These are phyloP conservation scores for Ceyx cyanopectus DNA, from an alignment of 2,113 vertebrate genomes.

Conservation along the genomic window DNA sequence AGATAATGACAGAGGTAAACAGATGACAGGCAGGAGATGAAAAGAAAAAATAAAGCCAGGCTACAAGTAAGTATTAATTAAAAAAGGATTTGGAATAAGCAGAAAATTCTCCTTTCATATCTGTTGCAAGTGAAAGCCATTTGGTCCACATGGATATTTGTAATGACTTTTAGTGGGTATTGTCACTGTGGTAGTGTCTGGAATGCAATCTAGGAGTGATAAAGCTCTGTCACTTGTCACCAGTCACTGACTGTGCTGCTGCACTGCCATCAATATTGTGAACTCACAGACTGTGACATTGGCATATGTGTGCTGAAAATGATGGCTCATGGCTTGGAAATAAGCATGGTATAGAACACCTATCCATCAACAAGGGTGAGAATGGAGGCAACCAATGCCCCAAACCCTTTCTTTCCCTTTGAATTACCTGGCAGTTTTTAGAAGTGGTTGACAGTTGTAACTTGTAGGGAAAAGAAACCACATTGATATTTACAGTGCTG, in stretches of 20 bases:
- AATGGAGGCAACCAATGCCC: not conserved
- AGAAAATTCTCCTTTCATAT: not conserved
- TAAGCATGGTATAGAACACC: not conserved
- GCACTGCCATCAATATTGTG: not conserved
- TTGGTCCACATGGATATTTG: not conserved
- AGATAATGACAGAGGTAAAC: not conserved
- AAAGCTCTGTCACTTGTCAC: not conserved
- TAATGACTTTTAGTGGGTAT: not conserved
- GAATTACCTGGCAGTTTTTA: not conserved
- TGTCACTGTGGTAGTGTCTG: not conserved
- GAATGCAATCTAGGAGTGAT: not conserved
- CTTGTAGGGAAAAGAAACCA: not conserved
- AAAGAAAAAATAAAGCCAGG: conserved; percentile 21
- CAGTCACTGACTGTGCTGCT: not conserved
- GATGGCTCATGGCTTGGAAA: not conserved
- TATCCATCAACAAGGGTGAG: not conserved
- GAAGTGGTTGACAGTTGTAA: not conserved
- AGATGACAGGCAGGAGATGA: conserved; percentile 6
- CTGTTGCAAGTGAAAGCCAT: not conserved
- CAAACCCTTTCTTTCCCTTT: not conserved
- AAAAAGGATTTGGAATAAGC: conserved; percentile 34
- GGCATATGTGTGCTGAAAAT: not conserved
- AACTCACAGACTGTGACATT: not conserved
- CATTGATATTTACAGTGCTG: conserved; percentile 20
- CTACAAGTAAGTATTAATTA: conserved; percentile 41